These are phyloP conservation scores for Cloeon dipterum DNA, from an alignment of 2,888 invertebrate genomes.

Conservation along the genomic window DNA sequence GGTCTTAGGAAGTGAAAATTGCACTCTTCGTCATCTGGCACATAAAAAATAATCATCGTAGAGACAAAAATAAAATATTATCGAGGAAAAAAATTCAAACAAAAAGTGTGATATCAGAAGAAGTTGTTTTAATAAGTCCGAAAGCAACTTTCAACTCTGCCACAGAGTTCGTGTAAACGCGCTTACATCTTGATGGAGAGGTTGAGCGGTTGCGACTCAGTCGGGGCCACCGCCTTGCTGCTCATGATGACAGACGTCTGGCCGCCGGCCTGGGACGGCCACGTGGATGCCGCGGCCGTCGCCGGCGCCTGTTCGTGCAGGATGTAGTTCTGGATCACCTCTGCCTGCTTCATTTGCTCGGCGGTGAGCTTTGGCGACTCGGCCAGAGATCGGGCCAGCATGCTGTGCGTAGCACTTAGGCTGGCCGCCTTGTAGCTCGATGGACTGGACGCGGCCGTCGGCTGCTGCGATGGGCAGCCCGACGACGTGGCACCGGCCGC, in stretches of 20 bases:
- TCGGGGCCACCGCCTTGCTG: not conserved
- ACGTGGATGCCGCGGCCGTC: too few relatives aligned
- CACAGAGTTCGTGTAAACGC: too few relatives aligned
- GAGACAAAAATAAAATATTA: too few relatives aligned
- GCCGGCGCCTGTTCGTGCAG: conserved; percentile 35
- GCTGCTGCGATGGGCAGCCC: conserved; percentile 16
- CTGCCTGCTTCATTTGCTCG: conserved; percentile 76
- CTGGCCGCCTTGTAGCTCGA: conserved; percentile 23
- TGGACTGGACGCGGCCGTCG: conserved; percentile 15
- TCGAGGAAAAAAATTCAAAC: too few relatives aligned
- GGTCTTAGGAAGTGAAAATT: too few relatives aligned
- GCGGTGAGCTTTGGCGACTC: conserved; percentile 86
- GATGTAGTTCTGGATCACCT: conserved; percentile 80
- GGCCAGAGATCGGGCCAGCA: conserved; percentile 72
- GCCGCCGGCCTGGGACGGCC: not conserved
- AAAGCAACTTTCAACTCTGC: too few relatives aligned
- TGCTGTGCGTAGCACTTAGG: conserved; percentile 69
- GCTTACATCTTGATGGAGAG: not conserved
- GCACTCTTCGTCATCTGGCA: too few relatives aligned
- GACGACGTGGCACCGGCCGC: conserved; percentile 27
- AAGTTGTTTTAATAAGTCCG: too few relatives aligned
- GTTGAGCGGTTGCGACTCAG: not conserved
- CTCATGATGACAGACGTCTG: conserved; percentile 1
- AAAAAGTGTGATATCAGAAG: too few relatives aligned
- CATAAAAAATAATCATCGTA: too few relatives aligned